Conservation (phyloP, 2,797 vertebrate genomes). For the Rhinophrynus dorsalis region DNA sequence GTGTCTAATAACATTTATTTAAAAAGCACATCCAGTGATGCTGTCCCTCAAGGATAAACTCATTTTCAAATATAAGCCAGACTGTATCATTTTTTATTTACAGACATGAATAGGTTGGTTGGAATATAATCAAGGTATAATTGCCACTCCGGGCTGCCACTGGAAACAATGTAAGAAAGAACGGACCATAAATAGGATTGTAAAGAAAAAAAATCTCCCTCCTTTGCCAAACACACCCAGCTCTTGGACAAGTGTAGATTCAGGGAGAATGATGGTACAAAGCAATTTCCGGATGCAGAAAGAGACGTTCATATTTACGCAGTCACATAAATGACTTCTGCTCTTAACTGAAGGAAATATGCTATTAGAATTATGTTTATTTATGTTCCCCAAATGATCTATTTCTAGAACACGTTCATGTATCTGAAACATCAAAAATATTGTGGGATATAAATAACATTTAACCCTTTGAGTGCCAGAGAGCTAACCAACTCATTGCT, state of each 20-base stretch:
- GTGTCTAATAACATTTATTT: conserved; percentile 48
- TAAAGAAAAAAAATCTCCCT: conserved; percentile 9
- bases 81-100: conserved; percentile 38
- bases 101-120: conserved; percentile 38
- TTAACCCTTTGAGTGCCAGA: too few relatives aligned
- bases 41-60: conserved; percentile 50
- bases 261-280: not conserved
- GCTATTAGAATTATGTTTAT: not conserved
- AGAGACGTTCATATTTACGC: conserved; percentile 1
- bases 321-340: not conserved
- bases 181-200: conserved; percentile 25
- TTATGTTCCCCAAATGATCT: not conserved
- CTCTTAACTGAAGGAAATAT: not conserved
- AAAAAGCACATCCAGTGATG: conserved; percentile 39
- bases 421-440: not conserved
- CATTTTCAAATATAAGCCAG: conserved; percentile 46
- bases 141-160: conserved; percentile 13
- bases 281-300: not conserved
- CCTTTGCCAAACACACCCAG: not conserved
- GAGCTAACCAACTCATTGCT: too few relatives aligned
- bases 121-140: conserved; percentile 47
- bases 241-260: not conserved
- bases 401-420: too few relatives aligned
- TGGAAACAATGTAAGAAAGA: conserved; percentile 15
- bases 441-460: too few relatives aligned